These are phyloP conservation scores for Laterallus jamaicensis DNA, from an alignment of 2,113 vertebrate genomes.

Conservation along the genomic window DNA sequence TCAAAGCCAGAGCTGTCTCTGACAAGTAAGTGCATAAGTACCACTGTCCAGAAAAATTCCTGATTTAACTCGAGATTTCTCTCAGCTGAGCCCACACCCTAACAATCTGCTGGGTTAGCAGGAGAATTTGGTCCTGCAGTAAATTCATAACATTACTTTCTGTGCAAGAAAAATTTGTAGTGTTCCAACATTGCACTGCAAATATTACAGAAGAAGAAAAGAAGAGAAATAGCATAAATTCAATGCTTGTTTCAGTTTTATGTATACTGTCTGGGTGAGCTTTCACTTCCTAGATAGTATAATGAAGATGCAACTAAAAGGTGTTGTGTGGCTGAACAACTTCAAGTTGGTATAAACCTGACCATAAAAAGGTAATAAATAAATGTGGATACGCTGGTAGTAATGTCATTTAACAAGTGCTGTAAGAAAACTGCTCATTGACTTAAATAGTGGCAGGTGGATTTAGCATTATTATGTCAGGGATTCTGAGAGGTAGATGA, in stretches of 20 bases:
- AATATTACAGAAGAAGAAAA: slow-evolving; percentile 13
- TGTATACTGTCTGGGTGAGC: slow-evolving; percentile 47
- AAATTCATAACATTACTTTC: background rate
- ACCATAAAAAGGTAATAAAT: slow-evolving; percentile 26
- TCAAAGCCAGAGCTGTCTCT: slow-evolving; percentile 98
- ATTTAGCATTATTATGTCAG: slow-evolving; percentile 33
- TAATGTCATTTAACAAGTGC: background rate
- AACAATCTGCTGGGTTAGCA: slow-evolving; percentile 14
- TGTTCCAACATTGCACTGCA: background rate
- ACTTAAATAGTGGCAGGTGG: slow-evolving; percentile 51
- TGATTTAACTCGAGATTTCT: slow-evolving; percentile 56
- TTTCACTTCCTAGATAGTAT: slow-evolving; percentile 48
- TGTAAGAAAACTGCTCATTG: background rate
- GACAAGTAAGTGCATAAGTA: slow-evolving; percentile 92
- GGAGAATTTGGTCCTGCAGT: slow-evolving; percentile 5
- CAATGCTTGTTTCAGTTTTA: background rate
- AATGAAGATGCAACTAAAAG: background rate
- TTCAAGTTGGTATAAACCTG: slow-evolving; percentile 9
- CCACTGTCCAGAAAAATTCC: slow-evolving; percentile 12
- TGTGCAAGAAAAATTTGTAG: background rate
- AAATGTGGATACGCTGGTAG: background rate
- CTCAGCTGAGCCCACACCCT: slow-evolving; percentile 57
- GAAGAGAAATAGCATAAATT: slow-evolving; percentile 11
- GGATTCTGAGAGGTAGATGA: slow-evolving; percentile 53
- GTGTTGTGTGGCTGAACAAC: slow-evolving; percentile 44